Conservation (phyloP, 2,888 invertebrate genomes). For the Aspidiotus rigidus region DNA sequence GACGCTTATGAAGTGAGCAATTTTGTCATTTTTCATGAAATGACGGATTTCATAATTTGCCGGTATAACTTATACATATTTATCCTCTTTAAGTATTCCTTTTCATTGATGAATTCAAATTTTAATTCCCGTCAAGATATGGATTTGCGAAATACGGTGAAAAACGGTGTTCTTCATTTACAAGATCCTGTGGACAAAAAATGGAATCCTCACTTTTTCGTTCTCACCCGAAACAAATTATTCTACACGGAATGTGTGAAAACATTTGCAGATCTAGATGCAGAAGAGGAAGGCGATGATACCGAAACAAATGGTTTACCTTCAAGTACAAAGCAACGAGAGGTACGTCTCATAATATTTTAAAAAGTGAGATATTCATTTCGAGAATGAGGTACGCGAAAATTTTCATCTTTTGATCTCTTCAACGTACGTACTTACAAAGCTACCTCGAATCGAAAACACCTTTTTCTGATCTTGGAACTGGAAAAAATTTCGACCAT, state of each 20-base stretch:
- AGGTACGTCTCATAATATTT: slow-evolving; percentile 38
- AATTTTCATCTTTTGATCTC: no score
- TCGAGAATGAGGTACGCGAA: no score
- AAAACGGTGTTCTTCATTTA: slow-evolving; percentile 79
- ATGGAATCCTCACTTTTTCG: slow-evolving; percentile 91
- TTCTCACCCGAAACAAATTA: slow-evolving; percentile 75
- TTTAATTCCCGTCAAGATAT: slow-evolving; percentile 48
- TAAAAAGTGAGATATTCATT: no score
- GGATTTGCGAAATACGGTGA: slow-evolving; percentile 71
- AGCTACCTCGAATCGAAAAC: no score
- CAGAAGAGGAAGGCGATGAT: slow-evolving; percentile 48
- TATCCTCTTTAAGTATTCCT: neutral
- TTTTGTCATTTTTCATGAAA: no score
- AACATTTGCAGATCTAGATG: slow-evolving; percentile 46
- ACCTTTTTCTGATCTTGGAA: no score
- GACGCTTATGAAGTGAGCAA: no score
- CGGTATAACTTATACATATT: neutral
- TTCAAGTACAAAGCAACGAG: slow-evolving; percentile 48
- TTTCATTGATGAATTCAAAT: neutral
- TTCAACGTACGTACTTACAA: no score
- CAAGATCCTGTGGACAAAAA: slow-evolving; percentile 82
- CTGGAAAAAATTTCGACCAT: no score
- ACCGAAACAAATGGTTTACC: slow-evolving; percentile 41
- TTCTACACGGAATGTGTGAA: slow-evolving; percentile 70
- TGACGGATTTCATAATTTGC: no score